Percentiles rank a stretch among this genome's conserved stretches.
phyloP scores from a whole-genome alignment of 2,113 vertebrate species.

The Sprattus sprattus region DNA sequence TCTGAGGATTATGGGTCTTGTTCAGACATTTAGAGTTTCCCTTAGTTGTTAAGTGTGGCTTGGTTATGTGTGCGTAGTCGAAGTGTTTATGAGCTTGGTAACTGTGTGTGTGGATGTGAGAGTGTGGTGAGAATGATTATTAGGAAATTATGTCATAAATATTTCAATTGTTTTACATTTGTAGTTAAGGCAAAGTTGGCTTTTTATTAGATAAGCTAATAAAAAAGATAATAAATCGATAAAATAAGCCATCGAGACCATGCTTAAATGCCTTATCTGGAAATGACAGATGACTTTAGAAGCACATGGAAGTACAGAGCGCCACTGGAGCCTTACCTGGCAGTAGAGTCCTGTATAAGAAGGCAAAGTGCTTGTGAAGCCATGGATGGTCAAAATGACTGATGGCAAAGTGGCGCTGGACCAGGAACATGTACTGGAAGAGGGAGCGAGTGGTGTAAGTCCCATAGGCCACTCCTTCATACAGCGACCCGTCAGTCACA shows the following conservation, averaged over 20 bases:
- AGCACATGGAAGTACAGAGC: not conserved
- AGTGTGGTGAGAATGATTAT: not conserved
- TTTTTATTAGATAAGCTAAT: too few species aligned
- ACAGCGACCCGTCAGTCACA: slow-evolving; percentile 90
- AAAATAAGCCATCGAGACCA: too few species aligned
- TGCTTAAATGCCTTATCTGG: too few species aligned
- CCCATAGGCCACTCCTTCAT: slow-evolving; percentile 96
- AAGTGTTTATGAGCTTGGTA: not conserved
- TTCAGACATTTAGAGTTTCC: not conserved
- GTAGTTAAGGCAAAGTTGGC: too few species aligned
- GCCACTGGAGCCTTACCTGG: slow-evolving; percentile 74
- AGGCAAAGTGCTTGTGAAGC: slow-evolving; percentile 95
- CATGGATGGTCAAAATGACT: slow-evolving; percentile 93
- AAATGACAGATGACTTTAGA: too few species aligned
- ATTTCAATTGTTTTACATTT: too few species aligned
- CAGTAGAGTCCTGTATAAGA: slow-evolving; percentile 92
- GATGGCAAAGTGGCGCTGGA: slow-evolving; percentile 92
- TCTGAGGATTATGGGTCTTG: not conserved
- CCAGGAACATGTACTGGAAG: slow-evolving; percentile 95
- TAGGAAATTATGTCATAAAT: too few species aligned
- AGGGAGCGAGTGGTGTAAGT: slow-evolving; percentile 94
- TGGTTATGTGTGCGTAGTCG: not conserved
- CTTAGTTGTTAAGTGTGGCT: not conserved
- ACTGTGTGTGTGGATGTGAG: not conserved
- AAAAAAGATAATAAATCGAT: too few species aligned